Evolutionary conservation across 2,113 vertebrate species (phyloP).

Genomic region (Crotalus helleri): DNA sequence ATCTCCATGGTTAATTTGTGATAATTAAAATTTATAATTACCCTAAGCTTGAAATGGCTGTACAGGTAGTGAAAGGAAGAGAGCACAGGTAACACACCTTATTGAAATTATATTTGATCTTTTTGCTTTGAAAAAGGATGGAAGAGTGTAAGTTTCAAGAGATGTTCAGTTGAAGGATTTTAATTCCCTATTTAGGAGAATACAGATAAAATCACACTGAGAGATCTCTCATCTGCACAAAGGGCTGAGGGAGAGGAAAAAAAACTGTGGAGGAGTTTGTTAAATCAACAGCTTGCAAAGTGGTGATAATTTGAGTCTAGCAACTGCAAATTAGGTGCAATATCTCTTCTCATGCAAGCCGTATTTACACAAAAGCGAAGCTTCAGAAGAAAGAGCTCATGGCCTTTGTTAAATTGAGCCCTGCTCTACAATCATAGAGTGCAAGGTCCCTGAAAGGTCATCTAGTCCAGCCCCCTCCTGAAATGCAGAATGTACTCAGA

Average conservation of each 20-base stretch:
- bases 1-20: constrained; percentile 55
- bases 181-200: constrained; percentile 42
- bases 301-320: constrained; percentile 43
- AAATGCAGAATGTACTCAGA: too few relatives aligned
- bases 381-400: neutral
- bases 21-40: constrained; percentile 58
- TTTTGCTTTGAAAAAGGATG: constrained; percentile 23
- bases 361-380: constrained; percentile 1
- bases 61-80: constrained; percentile 65
- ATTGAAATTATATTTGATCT: constrained; percentile 61
- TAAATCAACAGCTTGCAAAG: constrained; percentile 23
- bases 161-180: neutral
- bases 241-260: neutral
- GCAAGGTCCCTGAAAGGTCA: neutral
- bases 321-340: constrained; percentile 14
- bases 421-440: neutral
- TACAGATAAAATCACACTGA: constrained; percentile 36
- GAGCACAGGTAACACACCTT: constrained; percentile 37
- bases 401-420: neutral
- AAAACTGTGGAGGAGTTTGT: constrained; percentile 22
- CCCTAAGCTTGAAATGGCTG: constrained; percentile 53
- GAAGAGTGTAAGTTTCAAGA: constrained; percentile 38
- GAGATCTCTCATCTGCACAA: neutral
- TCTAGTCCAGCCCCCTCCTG: neutral
- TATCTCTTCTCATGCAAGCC: neutral